Conservation (phyloP, 2,888 invertebrate genomes). For the Geophilus truncorum region DNA sequence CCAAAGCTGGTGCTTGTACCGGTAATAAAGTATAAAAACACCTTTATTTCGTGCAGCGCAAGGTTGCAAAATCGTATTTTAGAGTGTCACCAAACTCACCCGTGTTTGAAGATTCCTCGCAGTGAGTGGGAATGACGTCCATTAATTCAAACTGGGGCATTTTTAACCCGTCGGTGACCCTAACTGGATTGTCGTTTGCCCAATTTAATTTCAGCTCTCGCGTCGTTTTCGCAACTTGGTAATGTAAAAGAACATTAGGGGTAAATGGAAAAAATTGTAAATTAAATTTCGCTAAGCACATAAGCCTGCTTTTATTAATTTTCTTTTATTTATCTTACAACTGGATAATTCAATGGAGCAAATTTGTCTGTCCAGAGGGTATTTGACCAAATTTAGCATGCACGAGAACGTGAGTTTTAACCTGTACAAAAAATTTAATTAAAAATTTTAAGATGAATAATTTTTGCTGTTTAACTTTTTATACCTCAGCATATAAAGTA, state of each 20-base stretch:
- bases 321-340: slow-evolving; percentile 38
- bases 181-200: slow-evolving; percentile 42
- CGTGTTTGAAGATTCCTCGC: slow-evolving; percentile 42
- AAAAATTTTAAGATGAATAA: background rate
- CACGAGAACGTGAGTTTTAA: slow-evolving; percentile 39
- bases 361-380: slow-evolving; percentile 39
- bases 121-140: slow-evolving; percentile 40
- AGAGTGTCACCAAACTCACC: slow-evolving; percentile 38
- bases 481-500: slow-evolving; percentile 43
- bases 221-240: slow-evolving; percentile 44
- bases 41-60: background rate
- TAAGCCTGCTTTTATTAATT: no score
- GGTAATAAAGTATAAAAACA: background rate
- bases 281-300: no score
- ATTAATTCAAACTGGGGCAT: slow-evolving; percentile 45
- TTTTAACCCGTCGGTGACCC: slow-evolving; percentile 43
- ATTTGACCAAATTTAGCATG: slow-evolving; percentile 39
- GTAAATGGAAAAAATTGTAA: background rate
- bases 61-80: background rate
- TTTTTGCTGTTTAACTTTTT: background rate
- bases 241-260: background rate
- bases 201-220: slow-evolving; percentile 43
- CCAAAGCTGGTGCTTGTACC: no score
- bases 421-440: slow-evolving; percentile 30
- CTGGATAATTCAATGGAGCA: slow-evolving; percentile 39